Base-by-base conservation (phyloP, 2,113 vertebrate species). In the Plecturocebus donacophilus region DNA sequence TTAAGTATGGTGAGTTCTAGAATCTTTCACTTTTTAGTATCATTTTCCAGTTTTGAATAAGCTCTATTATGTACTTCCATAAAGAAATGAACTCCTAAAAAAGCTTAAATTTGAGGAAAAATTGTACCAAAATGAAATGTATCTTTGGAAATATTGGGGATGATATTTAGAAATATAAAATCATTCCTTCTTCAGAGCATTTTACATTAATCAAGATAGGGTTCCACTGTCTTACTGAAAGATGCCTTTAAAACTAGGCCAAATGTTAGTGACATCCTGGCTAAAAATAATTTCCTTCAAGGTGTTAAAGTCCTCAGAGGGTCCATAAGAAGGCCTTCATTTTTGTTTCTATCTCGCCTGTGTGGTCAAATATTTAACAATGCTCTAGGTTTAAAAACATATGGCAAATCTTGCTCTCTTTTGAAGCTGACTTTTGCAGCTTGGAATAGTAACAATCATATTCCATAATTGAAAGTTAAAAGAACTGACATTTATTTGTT, bases 171-270 rank as follows among this genome's bases (percentile, higher is more conserved):
- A 93, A 94, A 91, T 23, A 14, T 68, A 77, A 91, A 93, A 68
- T 87, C 20, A 93, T 85, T 94, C 20, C 42, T 47, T 93, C 47
- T 87, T 25, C 32, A 54, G 52, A 94, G 47, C 58, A 12, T 76
- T 27, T 91, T 75, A 30, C 35, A 58, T 47, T 90, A 95, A 71
- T 93, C 35, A 92, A 91, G 40, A 64, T 70, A 5, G 1, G 6
- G 6, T 81, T 92, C 30, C 35, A 91, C 49, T 79, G 16, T 38
- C n/a, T 87, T 76, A 40, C 23, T 38, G 10, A n/a, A 2, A 87
- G 9, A 87, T n/a, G n/a, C 64, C 70, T 95, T 96, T 80, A 90
- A 94, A 96, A 71, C 14, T 27, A 96, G 11, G 13, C 40, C 86
- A 94, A 95, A 73, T 7, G 86, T 61, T 66, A 90, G 13, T 47